Evolutionary conservation across 35 echinoderm and acorn worm genomes (phyloP), one percentile per base, ranked within the genome.

Genomic region (Eucidaris tribuloides): DNA sequence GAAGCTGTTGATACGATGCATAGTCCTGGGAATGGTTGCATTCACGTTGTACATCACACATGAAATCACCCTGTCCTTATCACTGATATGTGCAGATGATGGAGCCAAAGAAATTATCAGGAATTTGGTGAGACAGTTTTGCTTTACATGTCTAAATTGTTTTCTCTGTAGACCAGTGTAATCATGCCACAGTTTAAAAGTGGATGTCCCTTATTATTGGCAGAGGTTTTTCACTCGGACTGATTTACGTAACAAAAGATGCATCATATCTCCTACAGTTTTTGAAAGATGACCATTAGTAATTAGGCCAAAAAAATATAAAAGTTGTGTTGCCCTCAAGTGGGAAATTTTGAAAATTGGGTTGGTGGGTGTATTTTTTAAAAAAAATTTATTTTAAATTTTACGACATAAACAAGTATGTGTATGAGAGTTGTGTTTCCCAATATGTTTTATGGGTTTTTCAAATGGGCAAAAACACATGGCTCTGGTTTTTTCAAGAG

Each of bases 51-150:
- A 74, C 68, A 25, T 74, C 68, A 44, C 34, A 2, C 34, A 44
- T 25, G 18, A 74, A 40, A 6, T 74, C 24, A 35, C 68, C 7
- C 68, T 17, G 33, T 44, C 41, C 7, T 40, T 74, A 25, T 7
- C 68, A 15, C 15, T 41, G 38, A 9, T n/a, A 0, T 74, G 68
- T 32, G 35, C 68, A 74, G 41, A 74, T n/a, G 15, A 74, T 7
- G 44, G 44, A 40, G 68, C 34, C 29, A 74, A 74, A 44, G 38
- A 74, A 4, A 74, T 74, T 18, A n/a, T 74, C 20, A 38, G 44
- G 44, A 19, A 74, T 14, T 74, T 74, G 68, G 68, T 74, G 68
- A 74, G 68, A n/a, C n/a, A n/a, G n/a, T n/a, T n/a, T n/a, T n/a
- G n/a, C n/a, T n/a, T n/a, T n/a, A n/a, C n/a, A n/a, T n/a, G n/a